These are phyloP conservation scores for Solen grandis DNA, from an alignment of 1,140 invertebrate species.

Conservation along the genomic window DNA sequence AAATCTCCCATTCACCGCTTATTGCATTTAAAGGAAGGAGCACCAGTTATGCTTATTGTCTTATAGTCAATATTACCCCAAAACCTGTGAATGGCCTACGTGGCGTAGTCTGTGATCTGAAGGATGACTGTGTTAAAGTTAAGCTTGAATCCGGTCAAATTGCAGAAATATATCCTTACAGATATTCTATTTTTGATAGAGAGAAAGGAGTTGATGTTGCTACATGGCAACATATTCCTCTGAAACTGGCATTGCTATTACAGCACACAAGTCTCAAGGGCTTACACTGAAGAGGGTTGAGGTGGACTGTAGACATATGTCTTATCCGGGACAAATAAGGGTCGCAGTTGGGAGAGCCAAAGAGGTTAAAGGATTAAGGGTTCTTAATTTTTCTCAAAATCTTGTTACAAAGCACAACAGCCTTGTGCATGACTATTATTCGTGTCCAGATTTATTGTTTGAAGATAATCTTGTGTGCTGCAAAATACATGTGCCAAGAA, in stretches of 20 bases:
- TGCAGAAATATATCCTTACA: constrained; percentile 1
- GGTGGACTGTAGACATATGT: constrained; percentile 46
- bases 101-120: neutral
- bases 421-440: no score
- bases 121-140: neutral
- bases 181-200: neutral
- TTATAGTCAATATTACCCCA: constrained; percentile 17
- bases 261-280: constrained; percentile 49
- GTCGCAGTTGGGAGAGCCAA: constrained; percentile 43
- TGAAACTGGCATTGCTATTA: constrained; percentile 44
- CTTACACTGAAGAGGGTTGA: constrained; percentile 32
- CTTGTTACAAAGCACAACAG: constrained; percentile 14
- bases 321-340: constrained; percentile 41
- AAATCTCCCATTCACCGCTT: no score
- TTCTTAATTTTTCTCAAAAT: constrained; percentile 30
- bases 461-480: no score
- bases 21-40: no score
- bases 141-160: neutral
- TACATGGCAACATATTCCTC: constrained; percentile 32
- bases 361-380: constrained; percentile 13
- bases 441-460: no score
- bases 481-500: no score
- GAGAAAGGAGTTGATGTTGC: constrained; percentile 11
- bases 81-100: constrained; percentile 21
- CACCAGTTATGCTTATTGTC: no score